Evolutionary conservation across 2,113 vertebrate genomes (phyloP).

Genomic region (Taurulus bubalis): DNA sequence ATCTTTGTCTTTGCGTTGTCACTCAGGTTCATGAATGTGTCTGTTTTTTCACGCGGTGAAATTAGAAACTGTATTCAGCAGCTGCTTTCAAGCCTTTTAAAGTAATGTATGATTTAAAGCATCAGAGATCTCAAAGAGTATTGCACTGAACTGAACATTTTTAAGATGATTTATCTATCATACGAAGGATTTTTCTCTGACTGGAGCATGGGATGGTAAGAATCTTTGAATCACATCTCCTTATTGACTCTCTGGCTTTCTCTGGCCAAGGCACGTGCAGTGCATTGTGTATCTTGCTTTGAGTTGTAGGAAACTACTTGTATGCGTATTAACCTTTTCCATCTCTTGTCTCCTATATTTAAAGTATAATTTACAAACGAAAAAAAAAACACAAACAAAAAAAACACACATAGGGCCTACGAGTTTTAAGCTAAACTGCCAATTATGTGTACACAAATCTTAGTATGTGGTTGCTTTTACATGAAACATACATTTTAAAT

Average conservation of each 20-base stretch:
- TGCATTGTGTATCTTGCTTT: background rate
- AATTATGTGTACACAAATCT: background rate
- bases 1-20: background rate
- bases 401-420: background rate
- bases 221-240: background rate
- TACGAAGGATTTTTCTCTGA: background rate
- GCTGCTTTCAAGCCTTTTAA: background rate
- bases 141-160: background rate
- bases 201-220: background rate
- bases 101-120: background rate
- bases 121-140: too few relatives aligned
- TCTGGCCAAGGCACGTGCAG: slow-evolving; percentile 59
- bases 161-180: background rate
- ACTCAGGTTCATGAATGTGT: background rate
- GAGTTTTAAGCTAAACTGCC: background rate
- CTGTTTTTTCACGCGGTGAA: background rate
- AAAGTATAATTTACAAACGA: background rate
- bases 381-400: background rate
- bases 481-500: background rate
- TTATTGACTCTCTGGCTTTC: slow-evolving; percentile 27
- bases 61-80: background rate
- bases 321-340: background rate
- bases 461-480: background rate
- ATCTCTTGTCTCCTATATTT: background rate
- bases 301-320: background rate